Evolutionary conservation across 2,797 vertebrate species (phyloP).

Genomic region (Manis pentadactyla): DNA sequence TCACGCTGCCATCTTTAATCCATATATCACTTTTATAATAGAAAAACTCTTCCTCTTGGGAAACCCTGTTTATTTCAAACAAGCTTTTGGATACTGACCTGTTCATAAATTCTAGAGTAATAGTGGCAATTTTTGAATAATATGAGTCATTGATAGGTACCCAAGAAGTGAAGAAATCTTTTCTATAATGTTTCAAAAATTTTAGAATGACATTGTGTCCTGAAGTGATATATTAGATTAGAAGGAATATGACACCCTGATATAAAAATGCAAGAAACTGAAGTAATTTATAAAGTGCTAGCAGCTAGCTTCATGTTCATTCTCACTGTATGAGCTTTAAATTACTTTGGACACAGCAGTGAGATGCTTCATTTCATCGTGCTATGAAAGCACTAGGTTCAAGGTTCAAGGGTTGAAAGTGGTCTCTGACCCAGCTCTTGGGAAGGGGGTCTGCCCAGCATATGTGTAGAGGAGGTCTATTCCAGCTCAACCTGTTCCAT

Average conservation of each 20-base stretch:
- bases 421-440: neutral
- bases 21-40: neutral
- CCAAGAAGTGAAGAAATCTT: constrained; percentile 43
- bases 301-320: constrained; percentile 40
- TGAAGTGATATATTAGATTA: constrained; percentile 74
- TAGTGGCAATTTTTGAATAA: constrained; percentile 18
- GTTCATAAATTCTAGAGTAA: constrained; percentile 2
- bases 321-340: constrained; percentile 27
- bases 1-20: no score
- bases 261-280: constrained; percentile 67
- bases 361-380: neutral
- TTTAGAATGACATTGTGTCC: constrained; percentile 58
- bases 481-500: neutral
- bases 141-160: neutral
- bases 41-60: neutral
- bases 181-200: constrained; percentile 67
- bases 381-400: neutral
- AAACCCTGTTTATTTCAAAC: constrained; percentile 35
- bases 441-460: neutral
- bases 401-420: neutral
- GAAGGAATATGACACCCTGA: constrained; percentile 65
- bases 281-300: constrained; percentile 72
- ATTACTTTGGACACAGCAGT: constrained; percentile 35
- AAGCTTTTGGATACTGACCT: constrained; percentile 39
- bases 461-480: neutral